Evolutionary conservation across 2,888 invertebrate species (phyloP), one percentile per base, ranked within the genome.

Genomic region (Cephalotes varians): DNA sequence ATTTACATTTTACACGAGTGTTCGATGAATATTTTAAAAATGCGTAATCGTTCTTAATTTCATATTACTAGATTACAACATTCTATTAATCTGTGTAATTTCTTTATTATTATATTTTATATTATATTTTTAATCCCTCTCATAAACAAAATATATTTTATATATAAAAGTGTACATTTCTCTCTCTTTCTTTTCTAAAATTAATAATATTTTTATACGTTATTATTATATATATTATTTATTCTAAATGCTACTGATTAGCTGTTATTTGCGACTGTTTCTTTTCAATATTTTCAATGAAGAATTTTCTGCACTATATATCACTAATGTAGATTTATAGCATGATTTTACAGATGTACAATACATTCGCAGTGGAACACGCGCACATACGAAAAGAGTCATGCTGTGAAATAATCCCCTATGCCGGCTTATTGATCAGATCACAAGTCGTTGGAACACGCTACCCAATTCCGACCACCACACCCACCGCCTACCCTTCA

Each of bases 351-450:
- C 28, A 2, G 9, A 3, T 47, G 12, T n/a, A 12, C 15, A 34
- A 18, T n/a, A 12, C 15, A 34, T 18, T 58, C 62, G 44, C 56
- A 34, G 21, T 21, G 25, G 18, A 69, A 69, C 40, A 71, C 81
- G 73, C 44, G 77, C 58, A 56, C 65, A 69, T 64, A 83, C 80
- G 77, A 69, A 77, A 84, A 67, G 80, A 85, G 79, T 82, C 84
- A 77, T 79, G 88, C 81, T 87, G 90, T 88, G 90, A 91, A 93
- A 91, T 90, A 91, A 91, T 90, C 91, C 91, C 88, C 91, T 90
- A 92, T 91, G 92, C 91, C 91, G 90, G 93, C 93, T 94, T 94
- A 93, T 94, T 92, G 93, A 93, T 94, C 93, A 93, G 93, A 94
- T 93, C 93, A 92, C 92, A 91, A 93, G 92, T 93, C 93, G 93